Percentiles rank a stretch among this genome's conserved stretches.
Evolutionary conservation across 2,797 vertebrate species (phyloP).

Genomic region (Paratrypauchen microcephalus): DNA sequence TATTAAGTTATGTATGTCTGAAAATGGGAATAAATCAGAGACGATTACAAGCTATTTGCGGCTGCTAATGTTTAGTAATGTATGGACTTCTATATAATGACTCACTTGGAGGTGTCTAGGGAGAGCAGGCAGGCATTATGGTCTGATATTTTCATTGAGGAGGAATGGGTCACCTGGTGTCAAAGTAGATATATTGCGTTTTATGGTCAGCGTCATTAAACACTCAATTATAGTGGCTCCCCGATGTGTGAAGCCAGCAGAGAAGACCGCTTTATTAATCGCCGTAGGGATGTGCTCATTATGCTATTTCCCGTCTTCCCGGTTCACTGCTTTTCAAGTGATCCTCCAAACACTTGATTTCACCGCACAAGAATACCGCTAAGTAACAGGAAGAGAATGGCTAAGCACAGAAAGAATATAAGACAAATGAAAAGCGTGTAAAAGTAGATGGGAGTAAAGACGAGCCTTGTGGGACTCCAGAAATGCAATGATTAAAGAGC

Average conservation of each 20-base stretch:
- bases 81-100: neutral
- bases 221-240: constrained; percentile 14
- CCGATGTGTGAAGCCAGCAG: constrained; percentile 10
- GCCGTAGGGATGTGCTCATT: constrained; percentile 8
- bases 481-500: too few relatives aligned
- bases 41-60: neutral
- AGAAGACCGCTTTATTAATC: constrained; percentile 4
- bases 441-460: neutral
- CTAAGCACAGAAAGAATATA: neutral
- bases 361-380: neutral
- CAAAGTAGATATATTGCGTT: constrained; percentile 11
- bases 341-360: constrained; percentile 10
- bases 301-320: neutral
- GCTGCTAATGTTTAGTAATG: neutral
- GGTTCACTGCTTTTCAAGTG: neutral
- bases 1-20: neutral
- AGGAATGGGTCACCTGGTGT: constrained; percentile 10
- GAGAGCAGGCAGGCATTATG: neutral
- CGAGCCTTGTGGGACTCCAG: neutral
- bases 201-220: constrained; percentile 13
- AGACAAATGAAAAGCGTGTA: too few relatives aligned
- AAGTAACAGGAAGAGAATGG: neutral
- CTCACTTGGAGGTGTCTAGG: neutral
- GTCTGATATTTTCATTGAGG: constrained; percentile 1
- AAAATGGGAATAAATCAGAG: neutral